These are phyloP conservation scores for Calcarius lapponicus DNA, from an alignment of 2,797 vertebrate genomes.

Conservation along the genomic window DNA sequence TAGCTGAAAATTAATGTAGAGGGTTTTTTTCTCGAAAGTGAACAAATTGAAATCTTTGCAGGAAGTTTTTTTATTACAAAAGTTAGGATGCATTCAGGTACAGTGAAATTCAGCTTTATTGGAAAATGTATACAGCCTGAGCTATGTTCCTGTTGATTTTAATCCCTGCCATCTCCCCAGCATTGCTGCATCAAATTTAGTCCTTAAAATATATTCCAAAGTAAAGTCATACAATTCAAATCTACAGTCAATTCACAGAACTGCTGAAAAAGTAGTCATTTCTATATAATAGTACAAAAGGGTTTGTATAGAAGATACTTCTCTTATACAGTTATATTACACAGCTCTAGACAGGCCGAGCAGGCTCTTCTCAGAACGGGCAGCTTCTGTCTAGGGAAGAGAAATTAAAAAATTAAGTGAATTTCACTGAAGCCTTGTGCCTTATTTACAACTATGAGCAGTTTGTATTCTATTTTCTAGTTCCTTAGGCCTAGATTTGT, in stretches of 20 bases:
- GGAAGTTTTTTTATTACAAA: conserved; percentile 17
- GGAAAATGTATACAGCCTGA: not conserved
- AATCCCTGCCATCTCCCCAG: conserved; percentile 40
- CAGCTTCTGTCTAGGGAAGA: conserved; percentile 52
- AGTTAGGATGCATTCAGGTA: conserved; percentile 30
- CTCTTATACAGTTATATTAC: conserved; percentile 81
- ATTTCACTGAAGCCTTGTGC: not conserved
- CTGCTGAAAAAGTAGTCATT: conserved; percentile 80
- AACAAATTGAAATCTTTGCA: conserved; percentile 50
- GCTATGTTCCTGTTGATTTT: conserved; percentile 17
- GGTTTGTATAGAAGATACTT: conserved; percentile 78
- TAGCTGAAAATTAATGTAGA: conserved; percentile 4
- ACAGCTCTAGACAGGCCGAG: conserved; percentile 56
- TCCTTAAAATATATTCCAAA: conserved; percentile 57
- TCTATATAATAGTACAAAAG: conserved; percentile 81
- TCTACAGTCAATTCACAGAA: conserved; percentile 76
- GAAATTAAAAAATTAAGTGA: conserved; percentile 42
- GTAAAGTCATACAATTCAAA: conserved; percentile 56
- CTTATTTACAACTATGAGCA: not conserved
- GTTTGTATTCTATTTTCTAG: not conserved
- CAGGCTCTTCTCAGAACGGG: conserved; percentile 66
- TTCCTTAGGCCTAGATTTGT: not conserved
- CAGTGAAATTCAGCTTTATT: conserved; percentile 3
- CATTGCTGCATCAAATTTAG: conserved; percentile 19
- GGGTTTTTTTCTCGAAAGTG: conserved; percentile 2